Evolutionary conservation across 2,888 invertebrate species (phyloP), one percentile per base, ranked within the genome.

Genomic region (Aplocera efformata): DNA sequence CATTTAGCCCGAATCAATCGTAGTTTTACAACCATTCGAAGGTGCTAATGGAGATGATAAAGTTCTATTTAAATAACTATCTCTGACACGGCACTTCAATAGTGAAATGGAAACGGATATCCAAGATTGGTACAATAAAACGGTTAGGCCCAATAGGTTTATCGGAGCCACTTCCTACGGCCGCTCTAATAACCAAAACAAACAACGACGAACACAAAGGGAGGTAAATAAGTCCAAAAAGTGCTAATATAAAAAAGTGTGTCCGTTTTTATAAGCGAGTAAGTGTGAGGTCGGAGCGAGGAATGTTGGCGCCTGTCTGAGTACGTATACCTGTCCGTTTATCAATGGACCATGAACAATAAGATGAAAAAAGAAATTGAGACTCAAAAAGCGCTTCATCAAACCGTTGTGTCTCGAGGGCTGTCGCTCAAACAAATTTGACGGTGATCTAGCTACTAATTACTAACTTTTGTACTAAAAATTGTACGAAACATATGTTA

Each of bases 231-330:
- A 82, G 79, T 70, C 79, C 77, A 82, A 85, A 85, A 85, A 86
- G 83, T 77, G 79, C 78, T 76, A 79, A 82, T 79, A 84, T 76
- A 85, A 85, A 86, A 86, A 84, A 85, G 77, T 78, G 82, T 80
- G 79, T 70, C 78, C 75, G 83, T 83, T 84, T 86, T 85, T 84
- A 82, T 86, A 81, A 72, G 67, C 79, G 76, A 83, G 79, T 76
- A 81, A 85, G 86, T 88, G 88, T 88, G 88, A 86, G 86, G 88
- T 86, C 88, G 88, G 69, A 72, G 58, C 82, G 80, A 84, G 82
- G 88, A 88, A 88, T 88, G 88, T 86, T 88, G 88, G 88, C 88
- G 88, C 88, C 88, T 78, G 85, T 84, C 86, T 85, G 86, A 86
- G 86, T 86, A 85, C 83, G 79, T 83, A 84, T 88, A 86, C 86